Evolutionary conservation across 2,888 invertebrate species (phyloP), one percentile per base, ranked within the genome.

Genomic region (Aleiodes leptofemur): DNA sequence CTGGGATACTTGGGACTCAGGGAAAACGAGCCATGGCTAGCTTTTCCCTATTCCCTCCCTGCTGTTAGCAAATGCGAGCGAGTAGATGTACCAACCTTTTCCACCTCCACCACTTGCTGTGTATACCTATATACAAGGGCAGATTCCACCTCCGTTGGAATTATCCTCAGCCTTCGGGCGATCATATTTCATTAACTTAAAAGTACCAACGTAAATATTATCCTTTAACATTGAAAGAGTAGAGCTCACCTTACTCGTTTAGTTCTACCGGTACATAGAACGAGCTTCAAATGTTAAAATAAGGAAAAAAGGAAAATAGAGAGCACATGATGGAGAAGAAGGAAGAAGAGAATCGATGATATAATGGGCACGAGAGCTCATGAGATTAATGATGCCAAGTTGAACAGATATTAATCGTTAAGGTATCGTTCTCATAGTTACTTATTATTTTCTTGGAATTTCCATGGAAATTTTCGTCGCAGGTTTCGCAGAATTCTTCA

Each of bases 141-240:
- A 43, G 43, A 43, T 43, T 43, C 43, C 55, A 66, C 72, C 53
- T 57, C 38, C 34, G 55, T 66, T 51, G 61, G 43, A 66, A 72
- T 72, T 66, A 66, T 72, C 72, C 51, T 68, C 51, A 55, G 72
- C 72, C 72, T 66, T 38, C 72, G n/a, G 72, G 72, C 72, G 66
- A 72, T 72, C 66, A 72, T 72, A 72, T 72, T 72, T 72, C 72
- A 72, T 66, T 72, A 72, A 66, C 53, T 64, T 66, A 64, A 72
- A 72, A 72, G 72, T 72, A 72, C 72, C 53, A 55, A 55, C 72
- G 72, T 72, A 72, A 72, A 72, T 72, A 72, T 72, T 72, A 72
- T 72, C 55, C 55, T 66, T 72, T 72, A 66, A 61, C 64, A 43
- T 43, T 43, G 48, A 48, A 64, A 64, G 64, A 64, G 48, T 68